Percentiles rank a stretch among this genome's conserved stretches.
phyloP scores from a whole-genome alignment of 2,888 invertebrate species.

The Pseudanteris insignis region DNA sequence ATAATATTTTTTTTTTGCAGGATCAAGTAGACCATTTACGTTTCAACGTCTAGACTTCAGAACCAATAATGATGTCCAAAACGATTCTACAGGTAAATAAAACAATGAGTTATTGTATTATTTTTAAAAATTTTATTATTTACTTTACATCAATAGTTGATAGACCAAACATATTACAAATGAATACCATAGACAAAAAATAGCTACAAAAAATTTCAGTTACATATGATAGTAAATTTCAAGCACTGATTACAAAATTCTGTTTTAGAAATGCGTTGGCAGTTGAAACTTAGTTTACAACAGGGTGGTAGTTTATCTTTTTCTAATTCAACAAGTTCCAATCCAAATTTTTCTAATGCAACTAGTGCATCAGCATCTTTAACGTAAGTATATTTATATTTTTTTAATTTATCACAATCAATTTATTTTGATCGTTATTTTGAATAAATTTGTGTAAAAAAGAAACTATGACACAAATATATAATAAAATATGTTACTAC shows the following conservation, averaged over 20 bases:
- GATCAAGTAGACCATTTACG: slow-evolving; percentile 58
- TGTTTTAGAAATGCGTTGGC: slow-evolving; percentile 70
- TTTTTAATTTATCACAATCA: not conserved
- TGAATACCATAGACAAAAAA: too few species aligned
- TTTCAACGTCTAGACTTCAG: slow-evolving; percentile 63
- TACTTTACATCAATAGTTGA: too few species aligned
- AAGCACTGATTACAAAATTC: too few species aligned
- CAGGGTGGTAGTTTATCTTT: slow-evolving; percentile 66
- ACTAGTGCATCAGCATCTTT: slow-evolving; percentile 55
- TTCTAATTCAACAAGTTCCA: slow-evolving; percentile 65
- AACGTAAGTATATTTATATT: slow-evolving; percentile 47
- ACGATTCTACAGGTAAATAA: slow-evolving; percentile 62
- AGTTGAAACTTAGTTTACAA: slow-evolving; percentile 70
- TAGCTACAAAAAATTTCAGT: too few species aligned
- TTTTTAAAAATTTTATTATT: too few species aligned
- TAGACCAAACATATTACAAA: too few species aligned
- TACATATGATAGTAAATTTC: too few species aligned
- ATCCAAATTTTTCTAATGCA: slow-evolving; percentile 68
- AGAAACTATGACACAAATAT: too few species aligned
- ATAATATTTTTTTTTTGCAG: slow-evolving; percentile 46
- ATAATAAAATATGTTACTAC: too few species aligned
- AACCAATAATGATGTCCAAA: slow-evolving; percentile 62
- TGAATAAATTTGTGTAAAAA: too few species aligned
- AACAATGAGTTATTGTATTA: too few species aligned
- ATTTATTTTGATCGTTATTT: not conserved